Evolutionary conservation across 2,888 invertebrate genomes (phyloP).

Genomic region (Catocala nupta): DNA sequence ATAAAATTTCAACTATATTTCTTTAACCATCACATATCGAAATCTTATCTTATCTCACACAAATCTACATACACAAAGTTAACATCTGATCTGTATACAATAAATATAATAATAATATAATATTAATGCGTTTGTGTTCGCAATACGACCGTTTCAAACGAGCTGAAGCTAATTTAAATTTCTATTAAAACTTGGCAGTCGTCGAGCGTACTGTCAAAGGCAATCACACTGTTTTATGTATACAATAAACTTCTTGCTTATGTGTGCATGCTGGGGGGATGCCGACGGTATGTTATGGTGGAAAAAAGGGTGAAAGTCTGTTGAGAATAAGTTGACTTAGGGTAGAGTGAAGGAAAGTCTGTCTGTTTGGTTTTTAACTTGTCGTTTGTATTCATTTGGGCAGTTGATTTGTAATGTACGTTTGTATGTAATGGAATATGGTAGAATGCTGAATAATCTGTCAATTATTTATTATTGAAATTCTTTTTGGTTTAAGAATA

Average conservation of each 20-base stretch:
- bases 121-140: slow-evolving; percentile 50
- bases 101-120: slow-evolving; percentile 33
- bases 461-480: no score
- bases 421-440: no score
- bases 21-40: no score
- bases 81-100: slow-evolving; percentile 16
- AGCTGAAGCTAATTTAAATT: slow-evolving; percentile 80
- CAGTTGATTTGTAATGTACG: no score
- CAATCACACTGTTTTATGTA: slow-evolving; percentile 77
- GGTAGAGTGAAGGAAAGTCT: no score
- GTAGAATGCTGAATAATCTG: no score
- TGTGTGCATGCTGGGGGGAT: slow-evolving; percentile 37
- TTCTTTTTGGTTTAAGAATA: no score
- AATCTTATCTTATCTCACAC: neutral
- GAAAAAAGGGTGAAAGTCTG: neutral
- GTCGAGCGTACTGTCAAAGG: slow-evolving; percentile 72
- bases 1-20: no score
- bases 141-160: slow-evolving; percentile 61
- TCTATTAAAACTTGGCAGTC: slow-evolving; percentile 83
- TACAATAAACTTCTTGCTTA: slow-evolving; percentile 58
- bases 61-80: neutral
- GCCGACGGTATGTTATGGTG: slow-evolving; percentile 23
- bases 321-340: neutral
- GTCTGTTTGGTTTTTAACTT: no score
- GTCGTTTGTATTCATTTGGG: no score